A percentile compares a stretch with the other conserved stretches of the same genome.
These are phyloP conservation scores for Limanda limanda DNA, from an alignment of 2,113 vertebrate genomes.

Conservation along the genomic window DNA sequence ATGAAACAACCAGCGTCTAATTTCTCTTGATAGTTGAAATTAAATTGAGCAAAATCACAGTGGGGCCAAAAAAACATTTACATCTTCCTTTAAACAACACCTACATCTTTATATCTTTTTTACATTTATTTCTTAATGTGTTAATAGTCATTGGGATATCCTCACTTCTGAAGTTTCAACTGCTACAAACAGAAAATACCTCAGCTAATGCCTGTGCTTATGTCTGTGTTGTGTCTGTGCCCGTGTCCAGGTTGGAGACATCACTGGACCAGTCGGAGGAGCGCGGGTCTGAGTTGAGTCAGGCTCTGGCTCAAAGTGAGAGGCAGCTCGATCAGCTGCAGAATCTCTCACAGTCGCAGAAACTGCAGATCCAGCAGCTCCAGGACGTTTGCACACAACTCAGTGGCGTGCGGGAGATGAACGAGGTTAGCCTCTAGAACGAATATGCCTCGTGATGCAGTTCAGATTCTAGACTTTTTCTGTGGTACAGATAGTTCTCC, in stretches of 20 bases:
- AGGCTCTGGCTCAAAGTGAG: slow-evolving; percentile 63
- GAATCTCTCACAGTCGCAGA: slow-evolving; percentile 71
- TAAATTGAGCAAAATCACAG: background rate
- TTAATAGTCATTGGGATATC: background rate
- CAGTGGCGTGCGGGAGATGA: slow-evolving; percentile 77
- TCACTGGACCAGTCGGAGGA: slow-evolving; percentile 65
- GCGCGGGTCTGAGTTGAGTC: slow-evolving; percentile 54
- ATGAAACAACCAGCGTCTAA: background rate
- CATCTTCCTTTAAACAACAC: background rate
- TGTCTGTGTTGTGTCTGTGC: background rate
- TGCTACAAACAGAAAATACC: background rate
- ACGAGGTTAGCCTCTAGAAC: slow-evolving; percentile 81
- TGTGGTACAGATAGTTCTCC: background rate
- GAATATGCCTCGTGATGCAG: too few relatives aligned
- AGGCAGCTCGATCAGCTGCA: slow-evolving; percentile 61
- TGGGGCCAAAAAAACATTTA: background rate
- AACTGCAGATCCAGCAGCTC: slow-evolving; percentile 74
- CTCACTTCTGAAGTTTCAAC: background rate
- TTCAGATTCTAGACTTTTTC: background rate
- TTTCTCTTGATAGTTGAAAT: background rate
- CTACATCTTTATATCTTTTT: too few relatives aligned
- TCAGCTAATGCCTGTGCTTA: too few relatives aligned
- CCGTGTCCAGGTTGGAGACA: slow-evolving; percentile 63
- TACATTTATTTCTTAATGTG: background rate
- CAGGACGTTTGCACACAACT: slow-evolving; percentile 78